phyloP scores from a whole-genome alignment of 2,113 vertebrate genomes.

The Archocentrus centrarchus region DNA sequence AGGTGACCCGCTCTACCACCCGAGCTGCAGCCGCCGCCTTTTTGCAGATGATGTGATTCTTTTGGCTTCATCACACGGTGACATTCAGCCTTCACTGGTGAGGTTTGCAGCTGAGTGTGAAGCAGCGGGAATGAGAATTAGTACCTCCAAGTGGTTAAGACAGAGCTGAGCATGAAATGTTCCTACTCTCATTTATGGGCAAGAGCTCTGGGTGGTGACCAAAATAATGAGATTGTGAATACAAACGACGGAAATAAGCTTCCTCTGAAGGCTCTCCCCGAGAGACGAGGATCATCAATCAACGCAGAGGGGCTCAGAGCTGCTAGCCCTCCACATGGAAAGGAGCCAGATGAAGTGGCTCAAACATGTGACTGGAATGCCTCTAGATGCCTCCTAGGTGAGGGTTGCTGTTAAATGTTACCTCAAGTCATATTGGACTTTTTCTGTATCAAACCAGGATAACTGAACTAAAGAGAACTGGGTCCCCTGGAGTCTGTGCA shows the following conservation, averaged over 20 bases:
- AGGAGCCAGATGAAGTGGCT: neutral
- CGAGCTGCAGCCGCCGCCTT: too few relatives aligned
- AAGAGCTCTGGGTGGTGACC: neutral
- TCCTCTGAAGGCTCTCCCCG: neutral
- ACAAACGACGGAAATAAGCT: neutral
- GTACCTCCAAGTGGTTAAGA: too few relatives aligned
- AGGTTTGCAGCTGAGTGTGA: too few relatives aligned
- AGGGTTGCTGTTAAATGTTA: too few relatives aligned
- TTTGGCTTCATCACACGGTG: neutral
- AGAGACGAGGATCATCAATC: neutral
- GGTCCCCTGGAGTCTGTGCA: rapidly evolving
- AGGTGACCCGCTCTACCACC: too few relatives aligned
- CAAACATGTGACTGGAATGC: neutral
- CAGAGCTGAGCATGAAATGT: neutral
- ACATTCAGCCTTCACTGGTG: neutral
- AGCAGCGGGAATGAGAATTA: too few relatives aligned
- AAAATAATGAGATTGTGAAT: rapidly evolving
- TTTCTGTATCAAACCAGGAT: neutral
- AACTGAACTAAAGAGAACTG: neutral
- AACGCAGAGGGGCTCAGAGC: rapidly evolving
- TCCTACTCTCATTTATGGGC: neutral
- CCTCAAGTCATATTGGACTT: neutral
- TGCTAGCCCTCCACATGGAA: neutral
- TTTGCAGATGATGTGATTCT: neutral
- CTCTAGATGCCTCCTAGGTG: too few relatives aligned